Percentiles rank a stretch among this genome's conserved stretches.
phyloP scores from a whole-genome alignment of 2,888 invertebrate genomes.

The Parthenolecanium corni region DNA sequence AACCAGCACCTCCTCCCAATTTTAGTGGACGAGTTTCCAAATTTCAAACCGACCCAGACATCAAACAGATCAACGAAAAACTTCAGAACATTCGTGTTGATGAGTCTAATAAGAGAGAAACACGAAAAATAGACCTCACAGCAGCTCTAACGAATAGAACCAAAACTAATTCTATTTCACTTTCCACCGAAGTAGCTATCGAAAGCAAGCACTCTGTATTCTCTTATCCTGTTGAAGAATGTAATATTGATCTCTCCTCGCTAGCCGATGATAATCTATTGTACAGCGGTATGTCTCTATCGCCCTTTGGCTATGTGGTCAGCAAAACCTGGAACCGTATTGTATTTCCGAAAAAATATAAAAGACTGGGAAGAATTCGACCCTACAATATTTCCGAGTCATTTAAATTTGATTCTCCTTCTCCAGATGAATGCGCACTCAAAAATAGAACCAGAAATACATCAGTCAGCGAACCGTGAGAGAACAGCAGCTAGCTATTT shows the following conservation, averaged over 20 bases:
- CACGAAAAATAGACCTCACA: conserved; percentile 18
- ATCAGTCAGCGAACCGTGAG: not conserved
- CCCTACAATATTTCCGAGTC: conserved; percentile 6
- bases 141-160: conserved; percentile 3
- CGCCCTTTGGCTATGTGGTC: conserved; percentile 19
- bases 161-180: not conserved
- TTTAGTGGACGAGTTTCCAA: not conserved
- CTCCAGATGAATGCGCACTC: conserved; percentile 17
- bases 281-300: not conserved
- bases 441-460: not conserved
- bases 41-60: not conserved
- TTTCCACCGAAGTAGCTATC: not conserved
- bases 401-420: conserved; percentile 25
- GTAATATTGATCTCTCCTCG: conserved; percentile 11
- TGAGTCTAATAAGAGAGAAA: not conserved
- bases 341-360: conserved; percentile 1
- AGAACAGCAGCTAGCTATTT: not conserved
- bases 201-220: not conserved
- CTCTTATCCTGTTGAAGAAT: conserved; percentile 5
- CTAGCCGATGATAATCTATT: conserved; percentile 2
- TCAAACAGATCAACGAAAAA: not conserved
- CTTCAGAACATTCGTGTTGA: not conserved
- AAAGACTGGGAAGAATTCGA: not conserved
- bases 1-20: not conserved
- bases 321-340: conserved; percentile 3